Evolutionary conservation across 2,888 invertebrate species (phyloP).

Genomic region (Dendrolimus pini): DNA sequence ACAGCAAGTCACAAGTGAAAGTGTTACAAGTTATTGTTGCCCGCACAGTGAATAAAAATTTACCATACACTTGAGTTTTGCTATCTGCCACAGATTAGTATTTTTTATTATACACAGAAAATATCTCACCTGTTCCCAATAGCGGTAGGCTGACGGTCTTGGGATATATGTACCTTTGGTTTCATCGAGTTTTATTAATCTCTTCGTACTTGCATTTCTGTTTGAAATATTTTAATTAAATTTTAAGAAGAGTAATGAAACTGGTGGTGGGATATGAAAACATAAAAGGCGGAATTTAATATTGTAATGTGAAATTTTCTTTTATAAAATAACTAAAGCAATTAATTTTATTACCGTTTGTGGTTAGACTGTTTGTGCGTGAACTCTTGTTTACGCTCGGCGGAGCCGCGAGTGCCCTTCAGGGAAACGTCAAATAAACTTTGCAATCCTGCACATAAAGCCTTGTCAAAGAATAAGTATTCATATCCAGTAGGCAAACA

Average conservation of each 20-base stretch:
- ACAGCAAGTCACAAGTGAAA: too few relatives aligned
- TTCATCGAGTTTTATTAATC: too few relatives aligned
- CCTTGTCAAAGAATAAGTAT: constrained; percentile 19
- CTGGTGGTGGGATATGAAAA: constrained; percentile 32
- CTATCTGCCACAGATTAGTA: too few relatives aligned
- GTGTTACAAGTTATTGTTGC: too few relatives aligned
- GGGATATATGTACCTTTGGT: too few relatives aligned
- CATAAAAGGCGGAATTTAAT: constrained; percentile 4
- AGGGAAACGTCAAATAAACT: constrained; percentile 47
- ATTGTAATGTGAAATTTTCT: constrained; percentile 1
- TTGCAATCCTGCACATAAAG: constrained; percentile 39
- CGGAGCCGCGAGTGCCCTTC: constrained; percentile 30
- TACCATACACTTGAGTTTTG: too few relatives aligned
- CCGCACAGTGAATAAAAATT: too few relatives aligned
- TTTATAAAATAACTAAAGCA: constrained; percentile 23
- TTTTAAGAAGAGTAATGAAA: constrained; percentile 35
- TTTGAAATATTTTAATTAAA: too few relatives aligned
- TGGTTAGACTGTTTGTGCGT: constrained; percentile 38
- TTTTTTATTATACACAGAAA: too few relatives aligned
- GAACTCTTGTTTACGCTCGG: constrained; percentile 32
- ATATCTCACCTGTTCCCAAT: too few relatives aligned
- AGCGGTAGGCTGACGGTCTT: too few relatives aligned
- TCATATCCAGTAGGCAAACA: not conserved
- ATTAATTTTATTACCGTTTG: constrained; percentile 45
- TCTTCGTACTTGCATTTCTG: too few relatives aligned